phyloP scores from a whole-genome alignment of 2,113 vertebrate species.

The Pygathrix nemaeus region DNA sequence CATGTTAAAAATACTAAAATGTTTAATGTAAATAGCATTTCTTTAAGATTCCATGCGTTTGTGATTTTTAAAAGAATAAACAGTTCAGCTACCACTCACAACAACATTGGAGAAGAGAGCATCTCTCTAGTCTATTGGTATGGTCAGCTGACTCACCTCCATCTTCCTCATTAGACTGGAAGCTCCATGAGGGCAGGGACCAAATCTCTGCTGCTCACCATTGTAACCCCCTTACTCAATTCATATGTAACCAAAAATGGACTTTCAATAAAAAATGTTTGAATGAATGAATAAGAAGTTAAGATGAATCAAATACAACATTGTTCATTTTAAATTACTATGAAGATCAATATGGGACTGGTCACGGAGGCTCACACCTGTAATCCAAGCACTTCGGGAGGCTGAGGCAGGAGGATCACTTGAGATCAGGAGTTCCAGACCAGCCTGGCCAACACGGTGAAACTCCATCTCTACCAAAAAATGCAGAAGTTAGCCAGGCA shows the following conservation, averaged over 20 bases:
- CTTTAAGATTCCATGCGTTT: neutral
- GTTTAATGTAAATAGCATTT: neutral
- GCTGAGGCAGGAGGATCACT: too few relatives aligned
- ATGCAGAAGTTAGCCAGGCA: too few relatives aligned
- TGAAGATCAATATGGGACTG: neutral
- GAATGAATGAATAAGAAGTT: neutral
- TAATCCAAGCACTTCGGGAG: too few relatives aligned
- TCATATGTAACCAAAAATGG: neutral
- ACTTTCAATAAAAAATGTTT: neutral
- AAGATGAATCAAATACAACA: neutral
- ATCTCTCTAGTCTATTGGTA: neutral
- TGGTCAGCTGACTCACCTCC: neutral
- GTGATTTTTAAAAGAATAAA: neutral
- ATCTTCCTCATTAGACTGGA: neutral
- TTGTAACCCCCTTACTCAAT: neutral
- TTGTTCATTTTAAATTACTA: constrained; percentile 8
- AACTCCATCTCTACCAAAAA: too few relatives aligned
- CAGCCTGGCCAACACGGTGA: too few relatives aligned
- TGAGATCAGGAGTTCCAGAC: too few relatives aligned
- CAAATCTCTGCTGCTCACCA: neutral
- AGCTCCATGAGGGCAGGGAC: neutral
- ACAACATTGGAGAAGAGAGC: neutral
- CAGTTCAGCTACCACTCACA: neutral
- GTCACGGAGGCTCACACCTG: too few relatives aligned
- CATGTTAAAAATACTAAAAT: neutral